Base-by-base conservation (phyloP, 2,888 invertebrate genomes). In the Drepanosiphum platanoidis region DNA sequence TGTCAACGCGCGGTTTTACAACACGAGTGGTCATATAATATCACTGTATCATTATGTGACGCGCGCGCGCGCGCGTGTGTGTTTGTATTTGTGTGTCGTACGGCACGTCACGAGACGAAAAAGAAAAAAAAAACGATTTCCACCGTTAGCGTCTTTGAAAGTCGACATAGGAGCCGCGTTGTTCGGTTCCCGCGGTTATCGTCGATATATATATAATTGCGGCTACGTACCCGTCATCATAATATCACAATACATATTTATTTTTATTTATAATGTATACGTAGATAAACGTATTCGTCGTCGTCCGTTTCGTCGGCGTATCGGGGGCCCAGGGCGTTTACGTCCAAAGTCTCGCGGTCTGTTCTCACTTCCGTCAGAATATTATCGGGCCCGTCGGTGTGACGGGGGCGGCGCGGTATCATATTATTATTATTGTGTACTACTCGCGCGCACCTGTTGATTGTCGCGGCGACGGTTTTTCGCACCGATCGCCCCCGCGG, bases 1-100 rank as follows among this genome's bases (percentile, higher is more conserved):
- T 71, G 58, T 70, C 71, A 71, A 71, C 68, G 68, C 68, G 81
- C 81, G 80, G 80, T 71, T 58, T 81, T 58, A 71, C 80, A 58
- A 71, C 39, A 71, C 77, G 39, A 77, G 77, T 64, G 77, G 61
- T 61, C 77, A 46, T 30, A 36, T 36, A 58, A 64, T 78, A 78
- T 39, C 30, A 32, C 78, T 42, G 64, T 77, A 61, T 75, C 39
- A 27, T 27, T n/a, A n/a, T n/a, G 11, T 64, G 13, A 13, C 30
- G 3, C 13, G 13, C 11, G 42, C 11, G 42, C 11, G 42, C 22
- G 52, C 22, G 52, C 22, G 52, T 52, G 52, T 52, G 18, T 18
- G 18, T n/a, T n/a, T n/a, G n/a, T n/a, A n/a, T n/a, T n/a, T n/a
- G n/a, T n/a, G n/a, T n/a, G n/a, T n/a, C n/a, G n/a, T 66, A 34